Base-by-base conservation (phyloP, 2,113 vertebrate genomes). In the Strix aluco region DNA sequence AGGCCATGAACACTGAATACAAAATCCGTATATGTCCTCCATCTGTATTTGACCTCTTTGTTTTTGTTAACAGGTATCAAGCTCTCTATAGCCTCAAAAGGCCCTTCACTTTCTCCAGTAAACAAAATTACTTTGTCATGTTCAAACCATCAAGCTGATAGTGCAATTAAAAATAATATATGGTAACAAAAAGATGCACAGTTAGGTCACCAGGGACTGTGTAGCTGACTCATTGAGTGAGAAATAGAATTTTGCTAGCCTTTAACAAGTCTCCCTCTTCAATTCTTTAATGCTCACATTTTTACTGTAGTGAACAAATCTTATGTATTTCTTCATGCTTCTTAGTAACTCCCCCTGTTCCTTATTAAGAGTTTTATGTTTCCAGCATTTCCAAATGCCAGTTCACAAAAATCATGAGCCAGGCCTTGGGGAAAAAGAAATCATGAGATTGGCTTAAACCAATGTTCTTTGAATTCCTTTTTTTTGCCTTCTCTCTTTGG, bases 401-500 rank as follows among this genome's bases (percentile, higher is more conserved):
- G 42, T 65, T 90, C 81, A 88, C 59, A 92, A 96, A 94, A 93
- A 70, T 88, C 87, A 77, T 75, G 66, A 90, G 40, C 78, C 70
- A 74, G 86, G 58, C 87, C 81, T 85, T 75, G 57, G 74, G 94
- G 91, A 62, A 78, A 92, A 94, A 85, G 70, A 94, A 90, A 94
- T 90, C 57, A 88, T 38, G 87, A 96, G 71, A 88, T 72, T 80
- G 90, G 79, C 74, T 95, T 92, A 92, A 96, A 73, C 54, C 79
- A 69, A 42, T 30, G 77, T 90, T 66, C 82, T 69, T 70, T 70
- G 62, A 92, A 85, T 95, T 94, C 30, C 54, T 94, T 91, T 96
- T 94, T 88, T 96, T 96, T 93, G 85, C 81, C 46, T 96, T 94
- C 79, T 93, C 36, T 96, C 92, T 93, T 90, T 88, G 81, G 81